Conservation (phyloP, 2,888 invertebrate genomes). For the Drosophila nr. perissopoda region DNA sequence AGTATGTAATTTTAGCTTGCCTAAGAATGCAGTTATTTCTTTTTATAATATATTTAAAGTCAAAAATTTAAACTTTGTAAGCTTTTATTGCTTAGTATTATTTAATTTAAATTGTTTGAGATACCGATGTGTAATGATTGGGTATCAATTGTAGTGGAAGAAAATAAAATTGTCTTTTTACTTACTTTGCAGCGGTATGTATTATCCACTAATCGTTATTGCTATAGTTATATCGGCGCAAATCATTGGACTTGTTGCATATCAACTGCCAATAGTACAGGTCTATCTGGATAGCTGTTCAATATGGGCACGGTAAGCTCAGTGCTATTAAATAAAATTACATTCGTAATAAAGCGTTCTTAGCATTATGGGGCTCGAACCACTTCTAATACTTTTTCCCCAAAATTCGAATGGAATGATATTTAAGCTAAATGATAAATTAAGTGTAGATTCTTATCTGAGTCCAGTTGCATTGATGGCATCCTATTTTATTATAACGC, state of each 20-base stretch:
- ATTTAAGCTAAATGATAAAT: conserved; percentile 85
- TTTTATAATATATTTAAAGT: background rate
- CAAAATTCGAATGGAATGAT: conserved; percentile 83
- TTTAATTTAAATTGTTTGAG: background rate
- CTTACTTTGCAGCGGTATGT: conserved; percentile 10
- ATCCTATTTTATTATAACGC: conserved; percentile 92
- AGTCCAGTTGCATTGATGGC: conserved; percentile 92
- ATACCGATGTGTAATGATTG: background rate
- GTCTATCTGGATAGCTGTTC: conserved; percentile 13
- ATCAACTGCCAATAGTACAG: conserved; percentile 51
- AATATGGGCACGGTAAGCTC: conserved; percentile 58
- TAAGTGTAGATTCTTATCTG: conserved; percentile 91
- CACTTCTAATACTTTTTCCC: conserved; percentile 84
- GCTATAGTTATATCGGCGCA: conserved; percentile 37
- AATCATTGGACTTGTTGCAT: conserved; percentile 39
- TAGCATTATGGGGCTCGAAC: conserved; percentile 91
- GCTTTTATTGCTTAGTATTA: background rate
- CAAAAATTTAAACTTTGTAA: background rate
- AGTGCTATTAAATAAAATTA: background rate
- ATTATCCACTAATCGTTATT: conserved; percentile 34
- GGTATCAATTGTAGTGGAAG: background rate
- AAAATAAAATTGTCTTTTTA: background rate
- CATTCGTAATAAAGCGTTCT: background rate
- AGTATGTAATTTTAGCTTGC: no score
- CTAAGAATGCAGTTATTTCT: no score